Evolutionary conservation across 2,888 invertebrate genomes (phyloP).

Genomic region (Leucania comma): DNA sequence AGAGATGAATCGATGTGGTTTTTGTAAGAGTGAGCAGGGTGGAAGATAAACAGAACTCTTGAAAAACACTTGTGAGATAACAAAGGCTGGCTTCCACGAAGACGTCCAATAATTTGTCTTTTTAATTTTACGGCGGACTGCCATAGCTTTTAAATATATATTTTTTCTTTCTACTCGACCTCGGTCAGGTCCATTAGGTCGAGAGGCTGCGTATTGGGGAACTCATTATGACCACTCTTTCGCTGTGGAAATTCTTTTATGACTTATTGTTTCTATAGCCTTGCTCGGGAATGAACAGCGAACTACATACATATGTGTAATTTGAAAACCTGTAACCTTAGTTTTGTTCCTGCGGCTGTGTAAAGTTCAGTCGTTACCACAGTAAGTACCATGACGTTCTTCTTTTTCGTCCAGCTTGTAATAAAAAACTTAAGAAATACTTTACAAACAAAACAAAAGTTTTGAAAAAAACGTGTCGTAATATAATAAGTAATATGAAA

Average conservation of each 20-base stretch:
- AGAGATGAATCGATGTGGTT: conserved; percentile 80
- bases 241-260: conserved; percentile 85
- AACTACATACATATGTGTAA: conserved; percentile 71
- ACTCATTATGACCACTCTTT: conserved; percentile 84
- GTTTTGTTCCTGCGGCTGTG: conserved; percentile 56
- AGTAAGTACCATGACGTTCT: conserved; percentile 51
- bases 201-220: conserved; percentile 82
- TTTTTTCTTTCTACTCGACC: conserved; percentile 83
- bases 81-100: conserved; percentile 90
- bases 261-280: conserved; percentile 86
- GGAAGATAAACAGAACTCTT: conserved; percentile 88
- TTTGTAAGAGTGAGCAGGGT: conserved; percentile 77
- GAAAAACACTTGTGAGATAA: conserved; percentile 91
- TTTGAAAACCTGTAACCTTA: conserved; percentile 68
- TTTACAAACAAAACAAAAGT: conserved; percentile 69
- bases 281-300: conserved; percentile 75
- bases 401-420: conserved; percentile 46
- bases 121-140: conserved; percentile 90
- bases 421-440: conserved; percentile 59
- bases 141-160: conserved; percentile 87
- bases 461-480: conserved; percentile 80
- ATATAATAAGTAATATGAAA: conserved; percentile 85
- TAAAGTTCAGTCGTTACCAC: conserved; percentile 58
- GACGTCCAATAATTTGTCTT: conserved; percentile 91
- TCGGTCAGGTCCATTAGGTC: conserved; percentile 86